Conservation (phyloP, 1,140 invertebrate species). For the Lutraria rhynchaena region DNA sequence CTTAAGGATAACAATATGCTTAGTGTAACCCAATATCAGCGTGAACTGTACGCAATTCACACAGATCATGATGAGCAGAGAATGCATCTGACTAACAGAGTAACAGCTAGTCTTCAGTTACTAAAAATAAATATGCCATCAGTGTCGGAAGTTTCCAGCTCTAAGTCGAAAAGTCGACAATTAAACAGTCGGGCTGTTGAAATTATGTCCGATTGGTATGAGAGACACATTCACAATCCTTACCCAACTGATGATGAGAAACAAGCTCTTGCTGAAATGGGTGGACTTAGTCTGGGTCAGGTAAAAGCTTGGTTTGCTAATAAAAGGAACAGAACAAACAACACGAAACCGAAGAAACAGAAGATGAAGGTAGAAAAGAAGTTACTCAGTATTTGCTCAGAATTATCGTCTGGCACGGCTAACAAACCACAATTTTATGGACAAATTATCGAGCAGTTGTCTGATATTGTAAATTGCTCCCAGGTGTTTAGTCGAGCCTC, state of each 20-base stretch:
- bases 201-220: slow-evolving; percentile 78
- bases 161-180: slow-evolving; percentile 63
- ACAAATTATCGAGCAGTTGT: slow-evolving; percentile 71
- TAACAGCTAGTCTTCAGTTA: slow-evolving; percentile 68
- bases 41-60: slow-evolving; percentile 60
- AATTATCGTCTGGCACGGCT: slow-evolving; percentile 46
- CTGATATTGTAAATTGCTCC: slow-evolving; percentile 68
- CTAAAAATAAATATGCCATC: slow-evolving; percentile 64
- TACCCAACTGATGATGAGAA: slow-evolving; percentile 78
- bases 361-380: slow-evolving; percentile 72
- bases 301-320: slow-evolving; percentile 82
- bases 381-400: slow-evolving; percentile 69
- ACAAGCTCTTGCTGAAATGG: slow-evolving; percentile 68
- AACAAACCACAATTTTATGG: slow-evolving; percentile 66
- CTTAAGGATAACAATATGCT: slow-evolving; percentile 60
- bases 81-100: slow-evolving; percentile 68
- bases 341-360: slow-evolving; percentile 76
- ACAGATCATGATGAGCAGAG: slow-evolving; percentile 65
- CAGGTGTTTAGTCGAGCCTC: slow-evolving; percentile 58
- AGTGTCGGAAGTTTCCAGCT: slow-evolving; percentile 5
- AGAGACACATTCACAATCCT: slow-evolving; percentile 73
- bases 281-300: slow-evolving; percentile 72
- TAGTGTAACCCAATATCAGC: slow-evolving; percentile 57
- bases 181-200: slow-evolving; percentile 69
- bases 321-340: slow-evolving; percentile 76